Evolutionary conservation across 2,888 invertebrate genomes (phyloP).

Genomic region (Bugula neritina): DNA sequence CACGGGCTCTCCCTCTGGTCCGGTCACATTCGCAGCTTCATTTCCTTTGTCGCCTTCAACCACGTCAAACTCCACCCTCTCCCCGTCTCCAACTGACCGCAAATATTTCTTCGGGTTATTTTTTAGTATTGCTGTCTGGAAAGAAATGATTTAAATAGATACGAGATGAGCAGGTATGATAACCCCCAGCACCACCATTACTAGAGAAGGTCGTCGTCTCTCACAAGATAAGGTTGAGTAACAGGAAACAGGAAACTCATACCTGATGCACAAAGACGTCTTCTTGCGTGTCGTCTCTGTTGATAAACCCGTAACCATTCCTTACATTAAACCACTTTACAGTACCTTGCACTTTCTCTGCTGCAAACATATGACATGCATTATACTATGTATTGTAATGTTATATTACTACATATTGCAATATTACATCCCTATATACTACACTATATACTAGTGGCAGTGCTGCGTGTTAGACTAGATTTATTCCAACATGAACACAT

Average conservation of each 20-base stretch:
- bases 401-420: too few species aligned
- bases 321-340: slow-evolving; percentile 81
- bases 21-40: slow-evolving; percentile 96
- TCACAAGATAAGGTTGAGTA: too few species aligned
- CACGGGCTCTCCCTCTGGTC: slow-evolving; percentile 82
- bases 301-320: slow-evolving; percentile 91
- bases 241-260: slow-evolving; percentile 27
- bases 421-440: too few species aligned
- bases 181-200: too few species aligned
- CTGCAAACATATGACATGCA: slow-evolving; percentile 43
- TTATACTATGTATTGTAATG: too few species aligned
- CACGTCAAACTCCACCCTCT: slow-evolving; percentile 96
- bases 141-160: too few species aligned
- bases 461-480: too few species aligned
- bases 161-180: too few species aligned
- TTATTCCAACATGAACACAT: too few species aligned
- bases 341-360: slow-evolving; percentile 75
- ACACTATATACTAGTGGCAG: too few species aligned
- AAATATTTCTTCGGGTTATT: slow-evolving; percentile 98
- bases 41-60: slow-evolving; percentile 91
- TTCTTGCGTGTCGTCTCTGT: slow-evolving; percentile 96
- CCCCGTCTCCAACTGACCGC: slow-evolving; percentile 95
- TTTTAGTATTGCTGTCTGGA: slow-evolving; percentile 83
- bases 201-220: too few species aligned
- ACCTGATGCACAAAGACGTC: slow-evolving; percentile 98